Percentiles rank a stretch among this genome's conserved stretches.
These are phyloP conservation scores for Scatophagus argus DNA, from an alignment of 2,113 vertebrate genomes.

Conservation along the genomic window DNA sequence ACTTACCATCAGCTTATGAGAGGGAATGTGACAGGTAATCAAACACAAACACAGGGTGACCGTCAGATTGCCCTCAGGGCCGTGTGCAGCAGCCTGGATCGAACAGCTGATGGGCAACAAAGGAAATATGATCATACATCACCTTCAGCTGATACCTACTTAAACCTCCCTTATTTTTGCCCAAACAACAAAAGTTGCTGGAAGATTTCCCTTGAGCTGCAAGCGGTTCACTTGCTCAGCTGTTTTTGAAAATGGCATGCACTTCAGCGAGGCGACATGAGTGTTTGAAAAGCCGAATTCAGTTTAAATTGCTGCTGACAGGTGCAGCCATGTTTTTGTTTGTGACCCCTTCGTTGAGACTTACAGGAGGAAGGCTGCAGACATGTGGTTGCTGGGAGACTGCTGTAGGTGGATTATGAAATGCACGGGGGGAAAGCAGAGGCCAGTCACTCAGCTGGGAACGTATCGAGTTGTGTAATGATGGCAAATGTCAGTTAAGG, in stretches of 20 bases:
- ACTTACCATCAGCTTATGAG: slow-evolving; percentile 51
- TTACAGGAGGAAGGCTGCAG: slow-evolving; percentile 36
- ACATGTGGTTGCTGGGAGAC: slow-evolving; percentile 72
- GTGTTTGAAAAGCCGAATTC: slow-evolving; percentile 29
- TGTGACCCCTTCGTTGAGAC: slow-evolving; percentile 32
- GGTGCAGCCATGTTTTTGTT: slow-evolving; percentile 24
- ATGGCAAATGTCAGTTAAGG: slow-evolving; percentile 72
- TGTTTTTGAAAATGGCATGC: background rate
- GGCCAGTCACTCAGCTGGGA: slow-evolving; percentile 60
- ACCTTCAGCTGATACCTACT: slow-evolving; percentile 30
- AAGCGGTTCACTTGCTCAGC: slow-evolving; percentile 6
- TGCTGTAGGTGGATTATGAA: slow-evolving; percentile 74
- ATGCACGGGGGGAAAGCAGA: slow-evolving; percentile 42
- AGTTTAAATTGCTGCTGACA: slow-evolving; percentile 25
- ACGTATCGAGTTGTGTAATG: slow-evolving; percentile 63
- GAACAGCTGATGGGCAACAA: slow-evolving; percentile 43
- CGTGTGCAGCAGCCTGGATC: slow-evolving; percentile 60
- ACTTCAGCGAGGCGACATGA: slow-evolving; percentile 3
- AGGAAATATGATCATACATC: slow-evolving; percentile 62
- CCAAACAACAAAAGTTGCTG: slow-evolving; percentile 19
- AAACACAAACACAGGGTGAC: slow-evolving; percentile 59
- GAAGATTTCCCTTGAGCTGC: slow-evolving; percentile 30
- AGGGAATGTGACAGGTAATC: slow-evolving; percentile 74
- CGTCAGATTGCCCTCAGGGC: slow-evolving; percentile 50
- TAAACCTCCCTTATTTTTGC: slow-evolving; percentile 13